phyloP scores from a whole-genome alignment of 2,113 vertebrate genomes.

The Bos indicus region DNA sequence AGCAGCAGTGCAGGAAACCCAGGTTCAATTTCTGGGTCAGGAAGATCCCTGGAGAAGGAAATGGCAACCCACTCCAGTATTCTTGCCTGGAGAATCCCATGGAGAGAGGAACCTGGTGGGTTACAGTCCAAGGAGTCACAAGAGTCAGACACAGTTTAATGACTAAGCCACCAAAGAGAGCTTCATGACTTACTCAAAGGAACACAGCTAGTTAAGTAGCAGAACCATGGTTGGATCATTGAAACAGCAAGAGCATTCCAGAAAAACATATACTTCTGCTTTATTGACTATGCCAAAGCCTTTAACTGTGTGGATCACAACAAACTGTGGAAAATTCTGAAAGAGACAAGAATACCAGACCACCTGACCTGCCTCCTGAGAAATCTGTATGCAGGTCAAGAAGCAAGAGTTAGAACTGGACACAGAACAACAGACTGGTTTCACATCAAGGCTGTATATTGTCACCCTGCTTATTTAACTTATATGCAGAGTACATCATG shows the following conservation, averaged over 20 bases:
- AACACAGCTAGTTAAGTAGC: neutral
- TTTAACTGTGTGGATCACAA: neutral
- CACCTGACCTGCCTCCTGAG: neutral
- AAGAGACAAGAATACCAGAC: neutral
- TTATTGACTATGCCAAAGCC: neutral
- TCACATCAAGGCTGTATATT: neutral
- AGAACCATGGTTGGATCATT: neutral
- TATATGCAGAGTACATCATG: neutral
- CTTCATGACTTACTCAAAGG: neutral
- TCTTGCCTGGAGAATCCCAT: neutral
- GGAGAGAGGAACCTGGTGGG: neutral
- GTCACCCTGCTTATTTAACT: neutral
- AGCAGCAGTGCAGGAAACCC: neutral
- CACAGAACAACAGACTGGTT: neutral
- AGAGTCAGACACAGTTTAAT: neutral
- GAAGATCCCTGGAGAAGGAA: neutral
- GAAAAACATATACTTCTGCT: neutral
- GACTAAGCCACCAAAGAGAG: neutral
- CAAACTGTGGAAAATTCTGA: neutral
- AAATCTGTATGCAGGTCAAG: neutral
- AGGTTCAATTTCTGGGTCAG: neutral
- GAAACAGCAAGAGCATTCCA: neutral
- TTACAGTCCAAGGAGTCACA: neutral
- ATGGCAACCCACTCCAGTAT: neutral
- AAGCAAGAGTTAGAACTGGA: neutral